A percentile compares a stretch with the other conserved stretches of the same genome.
phyloP scores from a whole-genome alignment of 2,888 invertebrate species.

The Parnassius mnemosyne region DNA sequence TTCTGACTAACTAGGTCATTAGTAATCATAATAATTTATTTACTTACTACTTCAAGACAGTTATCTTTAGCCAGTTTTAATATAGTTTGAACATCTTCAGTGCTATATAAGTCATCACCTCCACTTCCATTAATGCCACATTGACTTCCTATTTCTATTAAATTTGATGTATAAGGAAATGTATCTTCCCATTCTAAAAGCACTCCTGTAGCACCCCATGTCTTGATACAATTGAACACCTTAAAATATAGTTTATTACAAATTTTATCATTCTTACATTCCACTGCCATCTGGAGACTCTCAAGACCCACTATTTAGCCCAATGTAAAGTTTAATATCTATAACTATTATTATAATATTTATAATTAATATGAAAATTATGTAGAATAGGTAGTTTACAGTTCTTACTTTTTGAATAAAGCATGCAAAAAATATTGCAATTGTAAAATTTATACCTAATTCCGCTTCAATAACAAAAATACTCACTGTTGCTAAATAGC shows the following conservation, averaged over 20 bases:
- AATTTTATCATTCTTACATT: too few species aligned
- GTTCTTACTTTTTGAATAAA: too few species aligned
- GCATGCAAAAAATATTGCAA: too few species aligned
- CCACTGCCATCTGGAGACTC: too few species aligned
- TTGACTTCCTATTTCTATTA: slow-evolving; percentile 81
- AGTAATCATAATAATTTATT: neutral
- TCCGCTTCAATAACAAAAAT: neutral
- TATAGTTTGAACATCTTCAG: slow-evolving; percentile 83
- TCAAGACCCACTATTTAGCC: too few species aligned
- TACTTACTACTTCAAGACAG: slow-evolving; percentile 83
- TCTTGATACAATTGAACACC: slow-evolving; percentile 53
- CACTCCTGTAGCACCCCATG: slow-evolving; percentile 89
- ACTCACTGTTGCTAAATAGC: slow-evolving; percentile 75
- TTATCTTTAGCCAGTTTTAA: slow-evolving; percentile 83
- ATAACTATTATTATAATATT: too few species aligned
- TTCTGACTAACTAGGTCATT: too few species aligned
- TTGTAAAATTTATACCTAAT: neutral
- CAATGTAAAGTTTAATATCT: too few species aligned
- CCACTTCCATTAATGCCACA: slow-evolving; percentile 75
- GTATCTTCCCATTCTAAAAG: slow-evolving; percentile 95
- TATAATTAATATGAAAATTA: too few species aligned
- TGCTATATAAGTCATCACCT: slow-evolving; percentile 79
- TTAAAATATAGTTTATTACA: slow-evolving; percentile 28
- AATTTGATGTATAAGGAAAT: slow-evolving; percentile 87
- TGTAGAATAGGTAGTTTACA: too few species aligned